A percentile compares a stretch with the other conserved stretches of the same genome.
These are phyloP conservation scores for Cyprinus carpio DNA, from an alignment of 2,113 vertebrate species.

Conservation along the genomic window DNA sequence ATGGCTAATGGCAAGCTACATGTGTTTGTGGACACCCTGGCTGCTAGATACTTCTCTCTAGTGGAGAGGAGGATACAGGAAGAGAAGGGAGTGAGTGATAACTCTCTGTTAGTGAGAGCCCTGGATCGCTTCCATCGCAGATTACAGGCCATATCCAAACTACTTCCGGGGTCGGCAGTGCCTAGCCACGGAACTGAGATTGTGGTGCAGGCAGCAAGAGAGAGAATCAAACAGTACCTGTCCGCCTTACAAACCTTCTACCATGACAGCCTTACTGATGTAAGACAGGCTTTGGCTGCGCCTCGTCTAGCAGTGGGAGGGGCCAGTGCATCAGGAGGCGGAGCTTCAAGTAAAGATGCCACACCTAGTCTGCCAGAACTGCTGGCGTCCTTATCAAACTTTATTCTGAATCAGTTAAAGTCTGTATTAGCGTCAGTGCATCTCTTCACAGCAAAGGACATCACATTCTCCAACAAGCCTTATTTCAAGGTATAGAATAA, in stretches of 20 bases:
- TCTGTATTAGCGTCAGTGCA: slow-evolving; percentile 91
- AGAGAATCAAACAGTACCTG: slow-evolving; percentile 88
- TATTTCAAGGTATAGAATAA: slow-evolving; percentile 87
- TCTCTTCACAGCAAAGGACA: slow-evolving; percentile 94
- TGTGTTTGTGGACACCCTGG: slow-evolving; percentile 79
- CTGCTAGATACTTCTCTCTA: slow-evolving; percentile 83
- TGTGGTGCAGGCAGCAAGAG: slow-evolving; percentile 83
- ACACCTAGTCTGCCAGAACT: slow-evolving; percentile 85
- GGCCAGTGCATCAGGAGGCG: slow-evolving; percentile 56
- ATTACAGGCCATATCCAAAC: slow-evolving; percentile 82
- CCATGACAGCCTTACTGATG: slow-evolving; percentile 89
- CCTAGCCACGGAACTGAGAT: slow-evolving; percentile 81
- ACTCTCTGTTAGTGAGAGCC: slow-evolving; percentile 90
- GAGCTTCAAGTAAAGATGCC: slow-evolving; percentile 77
- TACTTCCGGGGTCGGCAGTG: slow-evolving; percentile 80
- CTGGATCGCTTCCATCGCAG: slow-evolving; percentile 94
- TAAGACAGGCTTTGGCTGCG: slow-evolving; percentile 88
- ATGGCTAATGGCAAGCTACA: slow-evolving; percentile 84
- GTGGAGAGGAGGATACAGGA: slow-evolving; percentile 88
- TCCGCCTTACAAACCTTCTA: slow-evolving; percentile 88
- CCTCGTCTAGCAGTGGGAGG: slow-evolving; percentile 79
- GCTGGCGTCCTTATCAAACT: slow-evolving; percentile 82
- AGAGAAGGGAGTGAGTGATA: slow-evolving; percentile 87
- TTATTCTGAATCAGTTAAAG: slow-evolving; percentile 92
- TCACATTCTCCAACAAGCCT: slow-evolving; percentile 93